phyloP scores from a whole-genome alignment of 2,888 invertebrate species.

The Polydrusus pterygomalis region DNA sequence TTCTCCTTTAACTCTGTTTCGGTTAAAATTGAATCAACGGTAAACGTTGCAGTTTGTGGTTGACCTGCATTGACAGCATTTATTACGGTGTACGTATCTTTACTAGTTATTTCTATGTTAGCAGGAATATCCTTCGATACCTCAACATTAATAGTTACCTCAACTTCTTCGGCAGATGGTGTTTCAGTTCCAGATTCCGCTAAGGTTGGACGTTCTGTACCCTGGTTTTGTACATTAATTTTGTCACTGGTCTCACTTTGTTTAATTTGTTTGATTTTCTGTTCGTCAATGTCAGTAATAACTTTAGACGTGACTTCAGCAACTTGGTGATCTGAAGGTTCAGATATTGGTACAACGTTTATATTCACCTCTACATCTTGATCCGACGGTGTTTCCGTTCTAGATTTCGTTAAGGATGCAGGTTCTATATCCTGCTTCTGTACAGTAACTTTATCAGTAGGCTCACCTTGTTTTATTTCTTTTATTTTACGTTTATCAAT shows the following conservation, averaged over 20 bases:
- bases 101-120: constrained; percentile 60
- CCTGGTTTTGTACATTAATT: constrained; percentile 50
- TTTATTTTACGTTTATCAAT: constrained; percentile 46
- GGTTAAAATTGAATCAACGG: constrained; percentile 64
- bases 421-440: constrained; percentile 62
- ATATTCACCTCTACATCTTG: constrained; percentile 58
- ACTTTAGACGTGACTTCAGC: constrained; percentile 44
- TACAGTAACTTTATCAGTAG: neutral
- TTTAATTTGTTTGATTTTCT: constrained; percentile 46
- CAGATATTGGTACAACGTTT: constrained; percentile 49
- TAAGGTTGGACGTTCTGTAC: constrained; percentile 63
- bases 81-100: constrained; percentile 59
- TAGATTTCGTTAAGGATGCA: constrained; percentile 57
- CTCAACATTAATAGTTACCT: constrained; percentile 60
- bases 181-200: neutral
- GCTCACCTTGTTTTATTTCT: constrained; percentile 14
- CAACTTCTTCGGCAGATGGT: constrained; percentile 44
- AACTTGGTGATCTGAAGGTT: constrained; percentile 22
- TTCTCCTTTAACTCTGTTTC: constrained; percentile 61
- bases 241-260: neutral
- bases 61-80: constrained; percentile 27
- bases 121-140: constrained; percentile 56
- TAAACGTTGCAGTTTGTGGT: constrained; percentile 59
- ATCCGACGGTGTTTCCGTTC: constrained; percentile 17
- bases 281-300: constrained; percentile 46